These are phyloP conservation scores for Drosophila seguyi DNA, from an alignment of 1,140 invertebrate genomes.

Conservation along the genomic window DNA sequence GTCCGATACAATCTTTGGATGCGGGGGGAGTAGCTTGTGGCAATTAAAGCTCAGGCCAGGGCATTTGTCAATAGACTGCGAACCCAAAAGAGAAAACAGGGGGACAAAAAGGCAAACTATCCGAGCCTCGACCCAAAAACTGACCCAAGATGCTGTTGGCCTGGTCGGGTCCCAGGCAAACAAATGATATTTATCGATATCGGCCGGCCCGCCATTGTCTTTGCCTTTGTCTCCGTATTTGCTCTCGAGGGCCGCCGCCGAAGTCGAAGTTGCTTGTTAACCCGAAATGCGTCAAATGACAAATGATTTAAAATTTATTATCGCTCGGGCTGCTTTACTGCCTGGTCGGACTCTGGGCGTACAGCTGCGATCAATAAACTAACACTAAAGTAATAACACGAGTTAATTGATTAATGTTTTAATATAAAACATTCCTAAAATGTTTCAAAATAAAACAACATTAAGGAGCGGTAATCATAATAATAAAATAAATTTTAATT, in stretches of 20 bases:
- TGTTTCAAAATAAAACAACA: too few relatives aligned
- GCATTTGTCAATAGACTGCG: constrained; percentile 69
- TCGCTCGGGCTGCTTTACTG: constrained; percentile 28
- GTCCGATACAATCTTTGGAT: constrained; percentile 46
- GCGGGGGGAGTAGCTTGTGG: constrained; percentile 22
- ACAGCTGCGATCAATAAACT: neutral
- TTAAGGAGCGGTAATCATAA: too few relatives aligned
- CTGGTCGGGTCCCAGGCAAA: constrained; percentile 31
- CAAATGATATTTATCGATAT: constrained; percentile 71
- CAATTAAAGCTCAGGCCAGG: constrained; percentile 62
- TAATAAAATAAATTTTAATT: too few relatives aligned
- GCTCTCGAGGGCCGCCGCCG: constrained; percentile 38
- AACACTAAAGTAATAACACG: too few relatives aligned
- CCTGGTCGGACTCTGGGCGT: neutral
- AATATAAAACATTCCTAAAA: too few relatives aligned
- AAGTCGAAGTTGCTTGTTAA: constrained; percentile 64
- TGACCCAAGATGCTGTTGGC: constrained; percentile 53
- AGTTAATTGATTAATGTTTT: too few relatives aligned
- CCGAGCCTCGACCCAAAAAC: constrained; percentile 44
- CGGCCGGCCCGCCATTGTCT: constrained; percentile 57
- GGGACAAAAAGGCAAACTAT: constrained; percentile 26
- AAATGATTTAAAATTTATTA: constrained; percentile 81
- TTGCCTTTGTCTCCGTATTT: constrained; percentile 29
- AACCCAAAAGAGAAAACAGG: constrained; percentile 6
- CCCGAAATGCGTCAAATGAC: constrained; percentile 80